A percentile compares a stretch with the other conserved stretches of the same genome.
Conservation (phyloP, 2,113 vertebrate genomes). For the Bubo bubo region DNA sequence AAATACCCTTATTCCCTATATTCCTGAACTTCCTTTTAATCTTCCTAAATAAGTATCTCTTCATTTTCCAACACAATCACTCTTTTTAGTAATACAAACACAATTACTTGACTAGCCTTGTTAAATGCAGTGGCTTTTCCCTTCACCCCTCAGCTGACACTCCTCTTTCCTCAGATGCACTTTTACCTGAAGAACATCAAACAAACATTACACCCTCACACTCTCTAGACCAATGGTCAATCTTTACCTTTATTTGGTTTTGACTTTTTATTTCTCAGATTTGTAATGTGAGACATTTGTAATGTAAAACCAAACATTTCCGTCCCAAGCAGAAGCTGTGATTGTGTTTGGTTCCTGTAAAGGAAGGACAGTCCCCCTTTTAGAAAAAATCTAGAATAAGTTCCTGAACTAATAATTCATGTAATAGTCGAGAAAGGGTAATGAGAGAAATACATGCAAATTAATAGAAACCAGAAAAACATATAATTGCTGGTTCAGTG, state of each 20-base stretch:
- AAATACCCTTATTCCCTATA: not conserved
- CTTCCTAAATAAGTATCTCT: not conserved
- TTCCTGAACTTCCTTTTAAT: not conserved
- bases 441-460: not conserved
- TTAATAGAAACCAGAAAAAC: not conserved
- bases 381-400: not conserved
- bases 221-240: not conserved
- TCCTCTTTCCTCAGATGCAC: not conserved
- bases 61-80: not conserved
- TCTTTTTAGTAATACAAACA: not conserved
- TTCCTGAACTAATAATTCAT: not conserved
- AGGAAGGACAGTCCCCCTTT: not conserved
- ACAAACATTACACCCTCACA: not conserved
- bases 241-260: not conserved
- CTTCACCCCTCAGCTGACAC: not conserved
- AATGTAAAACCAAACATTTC: not conserved
- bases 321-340: not conserved
- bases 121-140: not conserved
- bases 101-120: not conserved
- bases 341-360: not conserved
- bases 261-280: not conserved
- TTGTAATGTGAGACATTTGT: not conserved
- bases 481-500: not conserved
- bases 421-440: not conserved
- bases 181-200: not conserved